Evolutionary conservation across 2,888 invertebrate species (phyloP), one percentile per base, ranked within the genome.

Genomic region (Arrhopalites spinosus): DNA sequence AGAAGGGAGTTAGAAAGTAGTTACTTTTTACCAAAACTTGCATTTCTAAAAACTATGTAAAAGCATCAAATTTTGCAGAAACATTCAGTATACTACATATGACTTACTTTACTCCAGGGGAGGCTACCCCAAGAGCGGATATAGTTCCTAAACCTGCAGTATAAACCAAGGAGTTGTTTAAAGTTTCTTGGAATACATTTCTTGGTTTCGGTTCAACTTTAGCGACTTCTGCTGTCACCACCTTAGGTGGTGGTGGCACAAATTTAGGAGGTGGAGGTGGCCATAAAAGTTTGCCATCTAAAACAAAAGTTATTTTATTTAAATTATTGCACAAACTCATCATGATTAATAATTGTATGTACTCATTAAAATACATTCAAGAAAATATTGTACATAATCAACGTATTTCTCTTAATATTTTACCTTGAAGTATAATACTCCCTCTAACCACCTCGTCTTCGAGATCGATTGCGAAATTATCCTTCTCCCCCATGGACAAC

Each of bases 381-480:
- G n/a, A n/a, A n/a, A n/a, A n/a, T n/a, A n/a, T n/a, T n/a, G n/a
- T n/a, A n/a, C n/a, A n/a, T n/a, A n/a, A n/a, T n/a, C n/a, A n/a
- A n/a, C n/a, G n/a, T n/a, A n/a, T n/a, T n/a, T n/a, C n/a, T n/a
- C n/a, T n/a, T n/a, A n/a, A n/a, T n/a, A n/a, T n/a, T n/a, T n/a
- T n/a, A n/a, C n/a, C n/a, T 78, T 92, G 88, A 59, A 94, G 87
- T 61, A 95, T 89, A 79, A 94, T 91, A 67, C 93, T 90, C 0
- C 95, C 95, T 27, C 95, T 88, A 0, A 93, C 91, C 69, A 95
- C 95, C 85, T 95, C 95, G 86, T 95, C 95, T 81, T 91, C 90
- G 77, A 94, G 85, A 86, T 94, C 91, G 75, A 95, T 90, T 85
- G 91, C 85, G 86, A 91, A 95, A 84, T 93, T 91, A 81, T 94